A percentile compares a stretch with the other conserved stretches of the same genome.
Conservation (phyloP, 2,797 vertebrate species). For the Poeciliopsis gracilis region DNA sequence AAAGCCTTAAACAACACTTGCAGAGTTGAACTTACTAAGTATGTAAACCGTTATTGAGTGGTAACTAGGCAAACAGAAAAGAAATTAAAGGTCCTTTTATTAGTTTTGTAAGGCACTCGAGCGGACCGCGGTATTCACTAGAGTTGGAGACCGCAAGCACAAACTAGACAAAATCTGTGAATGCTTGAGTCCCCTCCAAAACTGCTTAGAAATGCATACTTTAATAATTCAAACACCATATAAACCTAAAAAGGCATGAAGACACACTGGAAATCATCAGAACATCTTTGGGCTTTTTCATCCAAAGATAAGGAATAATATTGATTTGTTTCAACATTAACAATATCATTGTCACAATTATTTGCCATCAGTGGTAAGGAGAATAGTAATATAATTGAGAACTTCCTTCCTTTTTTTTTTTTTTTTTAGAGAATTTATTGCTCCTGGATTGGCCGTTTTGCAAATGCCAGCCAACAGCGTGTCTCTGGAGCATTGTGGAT, state of each 20-base stretch:
- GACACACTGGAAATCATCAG: background rate
- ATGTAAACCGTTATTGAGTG: background rate
- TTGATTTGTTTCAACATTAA: too few species aligned
- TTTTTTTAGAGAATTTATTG: too few species aligned
- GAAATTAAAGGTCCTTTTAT: background rate
- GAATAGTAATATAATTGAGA: too few species aligned
- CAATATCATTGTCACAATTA: too few species aligned
- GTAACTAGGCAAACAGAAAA: background rate
- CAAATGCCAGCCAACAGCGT: background rate
- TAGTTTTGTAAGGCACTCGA: background rate
- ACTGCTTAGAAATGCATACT: background rate
- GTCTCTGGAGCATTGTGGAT: background rate
- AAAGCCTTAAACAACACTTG: constrained; percentile 27
- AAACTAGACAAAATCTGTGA: background rate
- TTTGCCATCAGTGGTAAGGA: too few species aligned
- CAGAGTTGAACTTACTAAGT: constrained; percentile 14
- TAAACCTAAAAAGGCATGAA: background rate
- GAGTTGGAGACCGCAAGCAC: background rate
- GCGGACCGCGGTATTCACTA: background rate
- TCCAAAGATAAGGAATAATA: too few species aligned
- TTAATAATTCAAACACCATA: background rate
- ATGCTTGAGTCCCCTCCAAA: background rate
- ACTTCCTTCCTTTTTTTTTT: too few species aligned
- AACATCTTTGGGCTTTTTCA: background rate
- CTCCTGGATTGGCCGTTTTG: background rate